Base-by-base conservation (phyloP, 2,888 invertebrate genomes). In the Kryphioiulus occultus region DNA sequence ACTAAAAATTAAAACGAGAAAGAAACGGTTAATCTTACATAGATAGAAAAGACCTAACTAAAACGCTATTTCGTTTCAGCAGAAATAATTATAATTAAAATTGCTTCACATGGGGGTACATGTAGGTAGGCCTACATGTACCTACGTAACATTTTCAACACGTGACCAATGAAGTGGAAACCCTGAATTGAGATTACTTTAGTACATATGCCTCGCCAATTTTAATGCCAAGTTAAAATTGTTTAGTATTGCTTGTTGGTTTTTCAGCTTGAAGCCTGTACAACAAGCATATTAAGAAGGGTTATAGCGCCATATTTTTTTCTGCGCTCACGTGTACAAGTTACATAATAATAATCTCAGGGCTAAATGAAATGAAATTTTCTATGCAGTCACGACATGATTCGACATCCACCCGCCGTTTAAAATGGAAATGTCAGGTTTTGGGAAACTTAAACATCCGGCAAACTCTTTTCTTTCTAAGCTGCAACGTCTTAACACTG, bases 381-480 rank as follows among this genome's bases (percentile, higher is more conserved):
- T 78, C 26, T 78, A 30, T 15, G 78, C 30, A 30, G 30, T 30
- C 78, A 78, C 78, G 30, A 7, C 7, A 4, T 35, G 35, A 35
- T 35, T 35, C 35, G 35, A 78, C 78, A 78, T 78, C 78, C 78
- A 78, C 78, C 78, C 78, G 30, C 78, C 4, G 78, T 12, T 30
- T 30, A 30, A 78, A 78, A 78, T 78, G 30, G 78, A 78, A 78
- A 78, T 78, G 78, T 78, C 78, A 78, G 78, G 26, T 78, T 78
- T 78, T 78, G 26, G 26, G 78, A 78, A 78, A 78, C 78, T 78
- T 30, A 78, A 35, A 78, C 78, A 78, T 78, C 78, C 78, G 78
- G 78, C 78, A 78, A 78, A 78, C 78, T 78, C 78, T 78, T 78
- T 78, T 78, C 78, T 30, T 26, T 30, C 78, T 30, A 12, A 30